Evolutionary conservation across 1,140 invertebrate genomes (phyloP), one percentile per base, ranked within the genome.

Genomic region (Magallana gigas): DNA sequence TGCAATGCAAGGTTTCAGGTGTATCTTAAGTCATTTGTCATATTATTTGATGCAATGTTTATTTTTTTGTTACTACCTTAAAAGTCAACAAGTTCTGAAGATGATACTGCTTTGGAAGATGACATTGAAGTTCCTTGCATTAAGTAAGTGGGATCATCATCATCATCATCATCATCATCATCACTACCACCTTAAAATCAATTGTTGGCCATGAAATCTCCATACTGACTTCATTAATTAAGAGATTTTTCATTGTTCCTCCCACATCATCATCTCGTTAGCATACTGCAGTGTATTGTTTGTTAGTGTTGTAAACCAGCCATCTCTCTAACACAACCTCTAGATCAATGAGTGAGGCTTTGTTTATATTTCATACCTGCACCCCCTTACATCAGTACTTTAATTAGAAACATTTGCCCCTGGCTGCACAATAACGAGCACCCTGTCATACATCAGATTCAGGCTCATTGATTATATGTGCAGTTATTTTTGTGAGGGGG

Each of bases 121-220:
- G 86, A 90, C 36, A 86, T 90, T 57, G 85, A 90, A 58, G 90
- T 90, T 59, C 90, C 90, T 76, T 90, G 90, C 86, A 86, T 90
- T 18, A 88, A 87, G 90, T 90, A 81, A 85, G 88, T 85, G 68
- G 12, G 12, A 36, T 14, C 36, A 36, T 64, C 18, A 48, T 83
- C 18, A 48, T 48, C 36, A 48, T 48, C 36, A 36, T 36, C 4
- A 36, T 36, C 36, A 48, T 48, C 36, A 48, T 48, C 36, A 48
- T 48, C 36, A 48, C 5, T 5, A 48, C 5, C 36, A 48, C 36
- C 36, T 48, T 83, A 57, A 8, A n/a, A 68, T 68, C 64, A 11
- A 48, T 5, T 48, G 7, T 29, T 8, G n/a, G 29, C 36, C 36
- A 48, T 48, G 36, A 48, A 48, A 2, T 48, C 36, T 48, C 36